phyloP scores from a whole-genome alignment of 2,113 vertebrate species.

The Aptenodytes patagonicus region DNA sequence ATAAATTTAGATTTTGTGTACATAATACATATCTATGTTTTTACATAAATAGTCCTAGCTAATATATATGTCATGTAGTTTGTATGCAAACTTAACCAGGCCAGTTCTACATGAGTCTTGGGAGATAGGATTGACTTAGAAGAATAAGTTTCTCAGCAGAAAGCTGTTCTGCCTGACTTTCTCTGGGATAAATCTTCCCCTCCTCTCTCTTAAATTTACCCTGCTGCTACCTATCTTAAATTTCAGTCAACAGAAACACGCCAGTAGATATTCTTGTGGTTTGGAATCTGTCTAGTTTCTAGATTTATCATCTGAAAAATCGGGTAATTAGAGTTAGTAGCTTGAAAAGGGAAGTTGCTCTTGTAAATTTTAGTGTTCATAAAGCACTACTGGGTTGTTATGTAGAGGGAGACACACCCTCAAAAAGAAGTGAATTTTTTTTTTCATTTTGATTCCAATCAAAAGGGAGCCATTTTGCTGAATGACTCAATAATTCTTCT shows the following conservation, averaged over 20 bases:
- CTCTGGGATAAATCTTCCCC: neutral
- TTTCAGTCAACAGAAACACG: neutral
- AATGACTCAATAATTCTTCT: neutral
- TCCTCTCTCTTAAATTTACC: neutral
- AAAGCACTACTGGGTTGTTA: neutral
- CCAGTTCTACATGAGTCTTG: neutral
- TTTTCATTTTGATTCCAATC: neutral
- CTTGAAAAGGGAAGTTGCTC: neutral
- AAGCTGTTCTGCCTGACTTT: neutral
- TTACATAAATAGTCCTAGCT: neutral
- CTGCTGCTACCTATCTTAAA: neutral
- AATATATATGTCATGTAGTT: neutral
- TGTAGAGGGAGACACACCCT: neutral
- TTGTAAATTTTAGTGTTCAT: neutral
- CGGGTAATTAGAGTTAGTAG: neutral
- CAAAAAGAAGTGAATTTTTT: neutral
- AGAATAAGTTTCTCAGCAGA: neutral
- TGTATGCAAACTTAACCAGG: neutral
- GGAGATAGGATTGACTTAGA: neutral
- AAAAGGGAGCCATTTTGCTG: neutral
- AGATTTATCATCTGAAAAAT: neutral
- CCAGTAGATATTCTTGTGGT: neutral
- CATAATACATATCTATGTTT: neutral
- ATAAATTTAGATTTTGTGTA: neutral
- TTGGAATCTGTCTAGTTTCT: neutral